These are phyloP conservation scores for Emydoidea blandingii DNA, from an alignment of 2,797 vertebrate genomes.

Conservation along the genomic window DNA sequence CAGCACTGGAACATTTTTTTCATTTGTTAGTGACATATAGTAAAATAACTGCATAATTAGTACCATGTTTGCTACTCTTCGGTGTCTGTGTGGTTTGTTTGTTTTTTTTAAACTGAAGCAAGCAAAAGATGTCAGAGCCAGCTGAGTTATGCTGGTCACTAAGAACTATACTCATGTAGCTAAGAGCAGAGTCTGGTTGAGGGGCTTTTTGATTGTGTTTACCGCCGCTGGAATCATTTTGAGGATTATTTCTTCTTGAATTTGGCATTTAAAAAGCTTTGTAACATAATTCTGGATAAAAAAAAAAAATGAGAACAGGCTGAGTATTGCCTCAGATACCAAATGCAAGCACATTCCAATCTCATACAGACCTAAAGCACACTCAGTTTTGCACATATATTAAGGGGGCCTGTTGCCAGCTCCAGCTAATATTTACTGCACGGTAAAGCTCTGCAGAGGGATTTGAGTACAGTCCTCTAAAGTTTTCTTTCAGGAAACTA, in stretches of 20 bases:
- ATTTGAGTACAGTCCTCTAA: not conserved
- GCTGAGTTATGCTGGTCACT: not conserved
- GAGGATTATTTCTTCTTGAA: conserved; percentile 12
- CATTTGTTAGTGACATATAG: not conserved
- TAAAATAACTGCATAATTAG: not conserved
- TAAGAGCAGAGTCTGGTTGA: not conserved
- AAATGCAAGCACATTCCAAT: not conserved
- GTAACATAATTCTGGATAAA: not conserved
- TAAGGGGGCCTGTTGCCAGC: not conserved
- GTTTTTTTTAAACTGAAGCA: not conserved
- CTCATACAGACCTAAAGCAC: not conserved
- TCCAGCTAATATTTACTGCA: not conserved
- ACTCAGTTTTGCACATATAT: not conserved
- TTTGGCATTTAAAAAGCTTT: not conserved
- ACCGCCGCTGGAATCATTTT: conserved; percentile 16
- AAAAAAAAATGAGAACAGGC: not conserved
- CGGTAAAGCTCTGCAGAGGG: not conserved
- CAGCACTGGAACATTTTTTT: not conserved
- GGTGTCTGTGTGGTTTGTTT: not conserved
- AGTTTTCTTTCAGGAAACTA: conserved; percentile 60
- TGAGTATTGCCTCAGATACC: not conserved
- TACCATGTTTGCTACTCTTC: rapidly evolving
- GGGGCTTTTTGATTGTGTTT: not conserved
- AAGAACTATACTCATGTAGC: not conserved
- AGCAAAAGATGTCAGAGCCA: not conserved